Base-by-base conservation (phyloP, 2,888 invertebrate species). In the Gordius sp. region DNA sequence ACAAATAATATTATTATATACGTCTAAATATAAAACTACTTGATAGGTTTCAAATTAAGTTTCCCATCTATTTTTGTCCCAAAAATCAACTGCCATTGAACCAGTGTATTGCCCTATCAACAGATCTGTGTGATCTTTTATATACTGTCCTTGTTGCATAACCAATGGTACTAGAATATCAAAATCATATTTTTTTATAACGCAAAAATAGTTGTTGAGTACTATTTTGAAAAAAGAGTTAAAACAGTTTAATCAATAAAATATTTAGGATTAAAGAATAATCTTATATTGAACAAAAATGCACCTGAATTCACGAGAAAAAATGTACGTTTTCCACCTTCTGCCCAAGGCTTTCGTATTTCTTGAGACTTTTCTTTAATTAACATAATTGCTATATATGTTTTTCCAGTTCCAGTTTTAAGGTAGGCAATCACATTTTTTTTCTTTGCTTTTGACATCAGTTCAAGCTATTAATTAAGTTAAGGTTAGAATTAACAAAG, bases 321-420 rank as follows among this genome's bases (percentile, higher is more conserved):
- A 55, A 73, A 63, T 4, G 69, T 69, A 56, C 70, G 63, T 61
- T 70, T 69, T 69, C 75, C 73, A 71, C 62, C 63, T 8, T 59
- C 58, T 13, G 62, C 58, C 27, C 63, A 57, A 25, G 65, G 62
- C n/a, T 68, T 69, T 52, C 81, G 71, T 60, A 81, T 76, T 63
- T 76, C 74, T 64, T 77, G 75, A 1, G 80, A 78, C 62, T 78
- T 74, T 67, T 85, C 84, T 66, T 84, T 82, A 47, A 89, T 74
- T 39, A 89, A 71, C 68, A 87, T 79, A 1, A 82, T 74, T 0
- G 87, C 83, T 62, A 93, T 83, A 64, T 78, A 87, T 0, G 89
- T 89, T 71, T 93, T 91, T 0, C 91, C 91, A 0, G 82, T 75
- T 0, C 86, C 87, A 41, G 91, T 89, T 0, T 86, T 87, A 58